Base-by-base conservation (phyloP, 2,888 invertebrate species). In the Hermodice carunculata region DNA sequence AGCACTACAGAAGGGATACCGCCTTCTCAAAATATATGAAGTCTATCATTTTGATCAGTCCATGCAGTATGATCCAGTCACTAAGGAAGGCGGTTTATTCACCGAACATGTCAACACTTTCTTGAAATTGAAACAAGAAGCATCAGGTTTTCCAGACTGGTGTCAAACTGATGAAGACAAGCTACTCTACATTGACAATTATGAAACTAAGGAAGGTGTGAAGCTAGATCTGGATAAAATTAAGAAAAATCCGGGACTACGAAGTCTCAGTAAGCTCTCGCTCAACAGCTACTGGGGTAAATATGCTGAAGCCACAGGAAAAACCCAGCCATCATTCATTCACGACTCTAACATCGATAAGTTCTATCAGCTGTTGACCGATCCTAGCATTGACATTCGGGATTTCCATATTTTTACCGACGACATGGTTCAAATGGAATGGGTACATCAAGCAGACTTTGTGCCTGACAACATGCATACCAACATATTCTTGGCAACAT, bases 1-100 rank as follows among this genome's bases (percentile, higher is more conserved):
- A 65, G 85, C 85, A 5, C 31, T 81, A 0, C 34, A 69, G 57
- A 68, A 70, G 32, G 83, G 81, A 0, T 86, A 85, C 59, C 61
- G 65, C 49, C 70, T 84, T n/a, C 1, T 78, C 0, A 67, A 81
- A 44, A 71, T 83, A 5, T 48, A 59, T 49, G 59, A 59, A 24
- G 57, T 46, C 1, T 57, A 57, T 22, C 57, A 57, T 19, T 57
- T 26, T 26, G 29, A 42, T 19, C 8, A 14, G 6, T 19, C 17
- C 14, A 22, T 31, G 8, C 5, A 57, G 49, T 76, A 75, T 51
- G 66, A 75, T n/a, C n/a, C n/a, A n/a, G 32, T 48, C n/a, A 69
- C 66, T 11, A 58, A 59, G 17, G 19, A 49, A 32, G 71, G 66
- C 5, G 75, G 76, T 1, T 31, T 85, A 17, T 85, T 85, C 69